These are phyloP conservation scores for Lithophane socia DNA, from an alignment of 2,888 invertebrate species.

Conservation along the genomic window DNA sequence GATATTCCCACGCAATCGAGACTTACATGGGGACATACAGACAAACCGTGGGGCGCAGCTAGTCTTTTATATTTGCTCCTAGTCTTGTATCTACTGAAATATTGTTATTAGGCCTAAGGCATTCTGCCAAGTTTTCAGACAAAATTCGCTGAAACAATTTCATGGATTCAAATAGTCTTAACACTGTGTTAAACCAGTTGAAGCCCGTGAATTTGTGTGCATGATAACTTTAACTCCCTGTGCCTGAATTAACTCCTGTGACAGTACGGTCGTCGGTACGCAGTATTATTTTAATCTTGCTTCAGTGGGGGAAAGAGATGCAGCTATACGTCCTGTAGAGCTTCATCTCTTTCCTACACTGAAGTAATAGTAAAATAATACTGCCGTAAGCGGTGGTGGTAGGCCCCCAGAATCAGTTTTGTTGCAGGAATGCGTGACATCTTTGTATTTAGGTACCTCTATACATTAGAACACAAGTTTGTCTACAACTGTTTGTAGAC, in stretches of 20 bases:
- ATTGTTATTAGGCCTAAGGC: conserved; percentile 28
- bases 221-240: not conserved
- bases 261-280: too few relatives aligned
- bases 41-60: too few relatives aligned
- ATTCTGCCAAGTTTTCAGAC: conserved; percentile 34
- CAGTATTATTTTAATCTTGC: too few relatives aligned
- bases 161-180: conserved; percentile 6
- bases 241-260: not conserved
- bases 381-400: too few relatives aligned
- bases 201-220: not conserved
- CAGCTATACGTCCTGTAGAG: too few relatives aligned
- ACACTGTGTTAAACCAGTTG: not conserved
- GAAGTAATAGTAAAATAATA: too few relatives aligned
- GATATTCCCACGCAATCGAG: too few relatives aligned
- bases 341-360: too few relatives aligned
- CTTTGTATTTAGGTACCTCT: not conserved
- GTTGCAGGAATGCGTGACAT: too few relatives aligned
- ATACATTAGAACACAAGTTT: not conserved
- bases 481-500: not conserved
- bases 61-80: conserved; percentile 24
- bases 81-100: conserved; percentile 18
- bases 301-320: too few relatives aligned
- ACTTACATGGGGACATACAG: too few relatives aligned
- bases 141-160: conserved; percentile 21
- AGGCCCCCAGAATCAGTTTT: not conserved